A percentile compares a stretch with the other conserved stretches of the same genome.
These are phyloP conservation scores for Aleadryas rufinucha DNA, from an alignment of 2,113 vertebrate species.

Conservation along the genomic window DNA sequence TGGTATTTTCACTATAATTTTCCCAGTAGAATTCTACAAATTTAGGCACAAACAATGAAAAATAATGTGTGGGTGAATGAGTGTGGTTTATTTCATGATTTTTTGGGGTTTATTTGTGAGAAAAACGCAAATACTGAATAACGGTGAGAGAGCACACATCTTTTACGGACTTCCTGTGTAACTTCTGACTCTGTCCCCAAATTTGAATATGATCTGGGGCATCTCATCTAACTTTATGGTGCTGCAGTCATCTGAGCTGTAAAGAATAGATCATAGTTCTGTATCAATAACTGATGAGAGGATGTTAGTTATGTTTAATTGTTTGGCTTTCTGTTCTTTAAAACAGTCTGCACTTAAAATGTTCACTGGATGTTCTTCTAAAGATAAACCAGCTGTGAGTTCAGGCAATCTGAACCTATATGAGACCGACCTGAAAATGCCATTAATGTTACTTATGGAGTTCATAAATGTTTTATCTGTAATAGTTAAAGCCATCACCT, in stretches of 20 bases:
- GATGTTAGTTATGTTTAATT: not conserved
- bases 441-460: not conserved
- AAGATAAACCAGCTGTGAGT: not conserved
- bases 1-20: not conserved
- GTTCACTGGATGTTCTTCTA: not conserved
- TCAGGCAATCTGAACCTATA: not conserved
- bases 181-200: not conserved
- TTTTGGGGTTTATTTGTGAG: not conserved
- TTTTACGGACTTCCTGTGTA: not conserved
- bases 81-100: not conserved
- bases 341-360: not conserved
- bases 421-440: not conserved
- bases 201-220: not conserved
- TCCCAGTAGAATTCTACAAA: not conserved
- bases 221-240: not conserved
- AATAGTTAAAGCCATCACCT: not conserved
- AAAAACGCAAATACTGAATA: not conserved
- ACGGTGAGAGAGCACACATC: not conserved
- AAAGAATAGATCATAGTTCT: not conserved
- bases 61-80: not conserved
- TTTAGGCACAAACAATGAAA: not conserved
- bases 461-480: not conserved
- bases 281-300: not conserved
- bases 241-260: not conserved
- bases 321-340: not conserved